Conservation (phyloP, 2,113 vertebrate species). For the Sakesphorus luctuosus region DNA sequence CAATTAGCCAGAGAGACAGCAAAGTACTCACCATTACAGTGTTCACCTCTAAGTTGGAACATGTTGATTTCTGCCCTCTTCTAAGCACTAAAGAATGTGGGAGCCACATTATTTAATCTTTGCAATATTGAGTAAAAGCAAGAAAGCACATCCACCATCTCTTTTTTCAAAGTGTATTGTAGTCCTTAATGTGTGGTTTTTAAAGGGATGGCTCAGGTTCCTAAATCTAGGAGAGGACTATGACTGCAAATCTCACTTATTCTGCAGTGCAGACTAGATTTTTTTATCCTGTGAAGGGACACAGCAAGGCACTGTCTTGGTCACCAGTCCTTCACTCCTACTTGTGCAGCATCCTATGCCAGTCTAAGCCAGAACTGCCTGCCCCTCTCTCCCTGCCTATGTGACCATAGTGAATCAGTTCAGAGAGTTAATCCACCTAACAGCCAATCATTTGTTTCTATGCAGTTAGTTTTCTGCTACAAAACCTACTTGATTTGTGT, state of each 20-base stretch:
- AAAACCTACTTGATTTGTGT: neutral
- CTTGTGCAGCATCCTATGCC: neutral
- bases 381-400: neutral
- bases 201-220: neutral
- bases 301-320: neutral
- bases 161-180: neutral
- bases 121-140: neutral
- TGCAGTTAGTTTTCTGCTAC: neutral
- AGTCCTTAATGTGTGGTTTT: neutral
- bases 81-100: neutral
- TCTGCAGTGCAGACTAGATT: neutral
- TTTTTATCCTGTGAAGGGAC: neutral
- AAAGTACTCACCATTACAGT: neutral
- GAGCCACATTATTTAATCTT: neutral
- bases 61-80: neutral
- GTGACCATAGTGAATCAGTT: neutral
- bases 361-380: neutral
- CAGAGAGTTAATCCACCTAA: neutral
- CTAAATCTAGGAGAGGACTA: neutral
- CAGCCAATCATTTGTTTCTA: neutral
- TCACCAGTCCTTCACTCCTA: neutral
- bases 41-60: neutral
- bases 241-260: neutral
- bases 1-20: neutral
- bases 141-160: neutral